phyloP scores from a whole-genome alignment of 1,140 invertebrate genomes.

The Stegodyphus mimosarum region DNA sequence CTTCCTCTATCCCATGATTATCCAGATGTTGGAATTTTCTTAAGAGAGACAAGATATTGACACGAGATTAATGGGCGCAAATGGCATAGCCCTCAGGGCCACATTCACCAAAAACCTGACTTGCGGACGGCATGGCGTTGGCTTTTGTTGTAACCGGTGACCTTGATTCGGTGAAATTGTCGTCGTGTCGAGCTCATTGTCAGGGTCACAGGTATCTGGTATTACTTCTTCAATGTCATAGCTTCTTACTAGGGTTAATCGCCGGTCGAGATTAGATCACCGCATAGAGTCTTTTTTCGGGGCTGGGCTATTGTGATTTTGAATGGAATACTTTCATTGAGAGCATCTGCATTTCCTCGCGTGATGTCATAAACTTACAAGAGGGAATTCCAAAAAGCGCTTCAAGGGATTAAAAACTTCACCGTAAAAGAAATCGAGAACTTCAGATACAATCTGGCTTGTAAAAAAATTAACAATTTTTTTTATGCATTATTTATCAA shows the following conservation, averaged over 20 bases:
- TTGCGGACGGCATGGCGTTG: conserved; percentile 8
- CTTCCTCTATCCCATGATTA: conserved; percentile 2
- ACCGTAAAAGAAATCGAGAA: too few relatives aligned
- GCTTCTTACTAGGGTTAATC: conserved; percentile 12
- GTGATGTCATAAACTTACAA: neutral
- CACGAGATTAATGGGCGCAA: conserved; percentile 20
- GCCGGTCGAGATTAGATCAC: neutral
- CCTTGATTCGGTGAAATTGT: conserved; percentile 41
- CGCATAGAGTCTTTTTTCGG: neutral
- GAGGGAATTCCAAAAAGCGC: too few relatives aligned
- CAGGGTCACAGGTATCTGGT: conserved; percentile 27
- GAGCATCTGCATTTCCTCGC: neutral
- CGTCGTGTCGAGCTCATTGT: conserved; percentile 43
- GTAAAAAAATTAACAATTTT: too few relatives aligned
- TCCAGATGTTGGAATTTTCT: conserved; percentile 20
- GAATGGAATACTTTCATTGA: neutral
- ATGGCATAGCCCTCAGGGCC: conserved; percentile 6
- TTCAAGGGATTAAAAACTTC: too few relatives aligned
- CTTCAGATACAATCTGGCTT: too few relatives aligned
- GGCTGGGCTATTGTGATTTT: neutral
- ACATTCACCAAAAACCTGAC: conserved; percentile 5
- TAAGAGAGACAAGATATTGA: conserved; percentile 29
- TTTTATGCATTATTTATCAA: too few relatives aligned
- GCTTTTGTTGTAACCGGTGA: conserved; percentile 41
- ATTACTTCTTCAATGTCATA: conserved; percentile 28